Conservation (phyloP, 2,113 vertebrate species). For the Corythaeola cristata region DNA sequence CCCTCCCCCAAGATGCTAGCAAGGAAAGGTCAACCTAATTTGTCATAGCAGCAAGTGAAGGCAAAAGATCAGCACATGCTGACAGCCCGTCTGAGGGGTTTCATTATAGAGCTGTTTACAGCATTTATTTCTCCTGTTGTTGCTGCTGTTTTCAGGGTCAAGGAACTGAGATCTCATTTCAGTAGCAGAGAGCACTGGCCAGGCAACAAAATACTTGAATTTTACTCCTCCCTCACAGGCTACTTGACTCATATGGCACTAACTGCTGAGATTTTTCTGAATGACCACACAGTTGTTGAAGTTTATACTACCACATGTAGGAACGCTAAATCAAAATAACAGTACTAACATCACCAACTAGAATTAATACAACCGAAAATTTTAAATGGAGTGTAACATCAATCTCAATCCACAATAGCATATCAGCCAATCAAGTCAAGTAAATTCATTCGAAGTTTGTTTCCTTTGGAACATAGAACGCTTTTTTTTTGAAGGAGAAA, state of each 20-base stretch:
- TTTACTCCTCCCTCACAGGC: background rate
- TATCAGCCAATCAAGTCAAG: background rate
- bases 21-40: conserved; percentile 68
- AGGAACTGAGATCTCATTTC: conserved; percentile 61
- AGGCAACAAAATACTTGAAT: conserved; percentile 20
- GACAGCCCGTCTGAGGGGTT: conserved; percentile 65
- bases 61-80: conserved; percentile 61
- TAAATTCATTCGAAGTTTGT: background rate
- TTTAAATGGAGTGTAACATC: background rate
- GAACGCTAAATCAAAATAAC: background rate
- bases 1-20: background rate
- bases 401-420: background rate
- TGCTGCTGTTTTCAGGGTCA: conserved; percentile 69
- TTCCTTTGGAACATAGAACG: background rate
- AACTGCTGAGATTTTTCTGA: background rate
- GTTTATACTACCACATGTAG: background rate
- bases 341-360: background rate
- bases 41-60: conserved; percentile 66
- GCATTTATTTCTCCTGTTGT: conserved; percentile 70
- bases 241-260: background rate
- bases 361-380: background rate
- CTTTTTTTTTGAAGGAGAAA: background rate
- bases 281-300: background rate
- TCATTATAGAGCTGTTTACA: conserved; percentile 71
- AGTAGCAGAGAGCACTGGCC: conserved; percentile 51